phyloP scores from a whole-genome alignment of 2,797 vertebrate genomes.

The Xerus rutilus region DNA sequence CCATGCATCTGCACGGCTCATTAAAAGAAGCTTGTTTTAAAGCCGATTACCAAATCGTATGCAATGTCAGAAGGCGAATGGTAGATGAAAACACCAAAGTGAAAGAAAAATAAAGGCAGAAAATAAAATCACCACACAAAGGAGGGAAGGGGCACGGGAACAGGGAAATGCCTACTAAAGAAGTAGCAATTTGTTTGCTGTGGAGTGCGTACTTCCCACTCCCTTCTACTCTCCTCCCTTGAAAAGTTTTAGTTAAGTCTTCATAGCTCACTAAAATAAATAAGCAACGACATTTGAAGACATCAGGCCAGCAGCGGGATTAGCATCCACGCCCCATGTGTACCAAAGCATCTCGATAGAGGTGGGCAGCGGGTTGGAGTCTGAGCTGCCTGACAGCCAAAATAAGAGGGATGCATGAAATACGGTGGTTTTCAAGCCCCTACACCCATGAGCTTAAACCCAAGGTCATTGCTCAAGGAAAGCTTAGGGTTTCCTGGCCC shows the following conservation, averaged over 20 bases:
- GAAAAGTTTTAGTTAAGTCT: constrained; percentile 18
- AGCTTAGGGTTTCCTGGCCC: not conserved
- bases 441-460: not conserved
- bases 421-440: not conserved
- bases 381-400: not conserved
- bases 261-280: constrained; percentile 48
- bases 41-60: constrained; percentile 51
- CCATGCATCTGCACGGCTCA: constrained; percentile 59
- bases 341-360: not conserved
- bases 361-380: not conserved
- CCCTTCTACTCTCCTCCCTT: not conserved
- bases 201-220: not conserved
- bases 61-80: not conserved
- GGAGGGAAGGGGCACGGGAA: not conserved
- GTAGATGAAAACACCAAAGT: not conserved
- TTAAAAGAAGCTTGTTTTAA: constrained; percentile 72
- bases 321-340: not conserved
- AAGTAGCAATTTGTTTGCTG: not conserved
- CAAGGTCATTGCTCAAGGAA: not conserved
- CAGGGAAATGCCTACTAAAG: not conserved
- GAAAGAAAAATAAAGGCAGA: constrained; percentile 51
- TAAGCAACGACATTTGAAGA: not conserved
- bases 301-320: not conserved
- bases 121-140: not conserved
- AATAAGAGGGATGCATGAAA: not conserved